A percentile compares a stretch with the other conserved stretches of the same genome.
These are phyloP conservation scores for Drosophila niveifrons DNA, from an alignment of 2,888 invertebrate species.

Conservation along the genomic window DNA sequence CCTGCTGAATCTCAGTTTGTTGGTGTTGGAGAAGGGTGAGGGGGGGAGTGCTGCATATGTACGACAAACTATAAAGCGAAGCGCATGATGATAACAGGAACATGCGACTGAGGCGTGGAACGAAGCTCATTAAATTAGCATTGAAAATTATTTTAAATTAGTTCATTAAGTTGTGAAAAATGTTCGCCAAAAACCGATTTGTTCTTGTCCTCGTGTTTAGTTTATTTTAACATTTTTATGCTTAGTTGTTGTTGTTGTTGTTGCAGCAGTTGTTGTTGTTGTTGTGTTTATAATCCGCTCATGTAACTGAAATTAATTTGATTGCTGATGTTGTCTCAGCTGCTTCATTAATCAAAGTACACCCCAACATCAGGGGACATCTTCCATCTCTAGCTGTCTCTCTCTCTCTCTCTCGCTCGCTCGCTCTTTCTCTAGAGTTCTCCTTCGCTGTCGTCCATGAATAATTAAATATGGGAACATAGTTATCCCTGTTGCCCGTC, in stretches of 20 bases:
- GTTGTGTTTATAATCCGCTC: constrained; percentile 66
- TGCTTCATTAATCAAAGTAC: constrained; percentile 78
- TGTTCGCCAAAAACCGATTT: constrained; percentile 67
- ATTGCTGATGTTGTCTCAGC: constrained; percentile 81
- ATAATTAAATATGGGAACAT: constrained; percentile 77
- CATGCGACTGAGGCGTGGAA: constrained; percentile 25
- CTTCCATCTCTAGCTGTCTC: constrained; percentile 23
- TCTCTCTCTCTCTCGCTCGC: neutral
- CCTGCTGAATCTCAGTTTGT: too few species aligned
- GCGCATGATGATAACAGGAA: constrained; percentile 6
- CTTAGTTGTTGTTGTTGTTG: neutral
- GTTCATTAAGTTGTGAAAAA: constrained; percentile 77
- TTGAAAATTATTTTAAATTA: constrained; percentile 80
- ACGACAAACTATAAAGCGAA: neutral
- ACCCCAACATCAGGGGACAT: constrained; percentile 44
- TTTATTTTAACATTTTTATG: constrained; percentile 5
- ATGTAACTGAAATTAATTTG: constrained; percentile 80
- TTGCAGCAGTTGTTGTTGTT: constrained; percentile 11
- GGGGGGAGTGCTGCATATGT: constrained; percentile 19
- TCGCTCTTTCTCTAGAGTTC: constrained; percentile 17
- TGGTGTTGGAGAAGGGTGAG: neutral
- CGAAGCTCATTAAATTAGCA: constrained; percentile 74
- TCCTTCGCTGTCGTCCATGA: constrained; percentile 56
- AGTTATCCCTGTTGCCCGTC: constrained; percentile 60
- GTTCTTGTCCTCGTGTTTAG: constrained; percentile 35